Evolutionary conservation across 2,888 invertebrate species (phyloP), one percentile per base, ranked within the genome.

Genomic region (Theodoxus fluviatilis): DNA sequence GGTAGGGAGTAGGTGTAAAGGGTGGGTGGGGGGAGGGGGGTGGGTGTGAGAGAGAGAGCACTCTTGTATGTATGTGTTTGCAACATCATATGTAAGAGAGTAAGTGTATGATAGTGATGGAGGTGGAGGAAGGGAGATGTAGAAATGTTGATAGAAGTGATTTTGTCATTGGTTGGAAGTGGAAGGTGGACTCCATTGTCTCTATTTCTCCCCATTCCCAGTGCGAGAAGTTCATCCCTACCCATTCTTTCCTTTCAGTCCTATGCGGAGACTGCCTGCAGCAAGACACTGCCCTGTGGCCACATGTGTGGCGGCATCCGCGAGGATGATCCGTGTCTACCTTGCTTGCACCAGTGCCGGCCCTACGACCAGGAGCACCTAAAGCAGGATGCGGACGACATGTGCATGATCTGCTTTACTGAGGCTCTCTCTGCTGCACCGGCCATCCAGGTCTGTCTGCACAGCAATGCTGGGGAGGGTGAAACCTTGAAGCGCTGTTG

Each of bases 341-440:
- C 97, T 0, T 98, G 98, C 84, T 89, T 98, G 76, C 92, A 93
- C 80, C 93, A 96, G 2, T 97, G 97, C 84, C 88, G 80, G 33
- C 72, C 76, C 0, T 71, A 73, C 1, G 81, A 82, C 70, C 81
- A 81, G 66, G 83, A 83, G 49, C 73, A 80, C 15, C 89, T 98
- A 67, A 93, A 94, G 22, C 98, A 98, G 87, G 98, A 98, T 87
- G 95, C 95, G 0, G 98, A 98, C 83, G 98, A 98, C 86, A 96
- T 98, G 95, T 98, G 98, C 88, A 98, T 98, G 95, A 95, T 98
- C 80, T 98, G 98, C 87, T 98, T 98, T 88, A 96, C 96, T 0
- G 98, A 98, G 86, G 96, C 98, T 0, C 89, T 98, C 55, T 94
- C 96, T 38, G 96, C 94, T 76, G 97, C 98, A 0, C 98, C 98